Conservation (phyloP, 2,113 vertebrate species). For the Rafetus swinhoei region DNA sequence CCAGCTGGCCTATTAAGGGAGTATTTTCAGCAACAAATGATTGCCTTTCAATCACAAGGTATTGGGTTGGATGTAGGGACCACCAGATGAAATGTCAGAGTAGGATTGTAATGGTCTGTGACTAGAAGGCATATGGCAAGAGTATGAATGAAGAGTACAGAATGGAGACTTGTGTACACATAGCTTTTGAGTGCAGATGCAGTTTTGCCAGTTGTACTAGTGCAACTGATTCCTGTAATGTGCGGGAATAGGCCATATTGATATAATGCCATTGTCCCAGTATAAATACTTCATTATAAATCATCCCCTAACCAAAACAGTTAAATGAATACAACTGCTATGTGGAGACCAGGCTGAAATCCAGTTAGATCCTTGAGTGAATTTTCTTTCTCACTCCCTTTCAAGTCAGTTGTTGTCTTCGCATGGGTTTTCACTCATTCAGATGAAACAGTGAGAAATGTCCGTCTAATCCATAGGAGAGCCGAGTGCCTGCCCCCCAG, state of each 20-base stretch:
- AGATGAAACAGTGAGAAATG: neutral
- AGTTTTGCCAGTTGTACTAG: neutral
- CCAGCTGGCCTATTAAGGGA: neutral
- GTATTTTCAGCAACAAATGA: neutral
- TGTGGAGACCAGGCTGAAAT: neutral
- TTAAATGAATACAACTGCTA: neutral
- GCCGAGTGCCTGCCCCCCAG: neutral
- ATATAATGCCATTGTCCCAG: accelerated
- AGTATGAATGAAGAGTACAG: neutral
- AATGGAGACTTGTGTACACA: neutral
- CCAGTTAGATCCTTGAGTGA: neutral
- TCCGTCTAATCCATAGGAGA: neutral
- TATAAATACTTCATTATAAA: accelerated
- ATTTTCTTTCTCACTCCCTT: neutral
- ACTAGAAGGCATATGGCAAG: neutral
- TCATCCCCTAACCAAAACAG: neutral
- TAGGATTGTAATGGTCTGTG: neutral
- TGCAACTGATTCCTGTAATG: accelerated
- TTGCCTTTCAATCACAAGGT: neutral
- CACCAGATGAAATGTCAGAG: neutral
- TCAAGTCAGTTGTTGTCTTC: neutral
- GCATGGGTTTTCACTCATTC: neutral
- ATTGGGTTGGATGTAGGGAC: neutral
- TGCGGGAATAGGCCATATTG: accelerated
- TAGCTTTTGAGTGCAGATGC: neutral